A percentile compares a stretch with the other conserved stretches of the same genome.
Evolutionary conservation across 2,797 vertebrate species (phyloP).

Genomic region (Hoplostethus mediterraneus): DNA sequence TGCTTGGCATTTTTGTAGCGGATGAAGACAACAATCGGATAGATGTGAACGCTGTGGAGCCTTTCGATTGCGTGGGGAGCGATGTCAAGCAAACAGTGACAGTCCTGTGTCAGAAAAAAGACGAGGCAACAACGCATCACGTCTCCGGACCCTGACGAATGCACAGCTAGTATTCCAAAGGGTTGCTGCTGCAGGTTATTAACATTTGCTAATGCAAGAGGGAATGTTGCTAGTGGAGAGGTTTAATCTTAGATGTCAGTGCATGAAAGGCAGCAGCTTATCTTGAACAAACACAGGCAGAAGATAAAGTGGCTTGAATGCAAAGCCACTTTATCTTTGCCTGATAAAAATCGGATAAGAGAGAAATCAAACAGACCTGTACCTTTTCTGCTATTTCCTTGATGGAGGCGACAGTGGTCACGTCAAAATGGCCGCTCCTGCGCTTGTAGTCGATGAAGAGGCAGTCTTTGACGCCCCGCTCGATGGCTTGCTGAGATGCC

Average conservation of each 20-base stretch:
- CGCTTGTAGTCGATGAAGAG: conserved; percentile 98
- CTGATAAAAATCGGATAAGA: conserved; percentile 36
- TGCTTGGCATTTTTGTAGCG: conserved; percentile 99
- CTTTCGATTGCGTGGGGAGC: conserved; percentile 96
- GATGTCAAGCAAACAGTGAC: conserved; percentile 97
- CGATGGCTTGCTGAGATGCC: conserved; percentile 98
- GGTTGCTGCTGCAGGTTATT: not conserved
- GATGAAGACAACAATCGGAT: conserved; percentile 96
- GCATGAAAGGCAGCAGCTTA: conserved; percentile 18
- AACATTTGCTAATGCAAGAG: not conserved
- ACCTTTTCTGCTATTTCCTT: conserved; percentile 98
- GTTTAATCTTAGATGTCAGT: too few species aligned
- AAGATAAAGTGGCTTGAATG: conserved; percentile 46
- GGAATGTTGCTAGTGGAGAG: not conserved
- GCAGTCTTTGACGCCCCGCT: conserved; percentile 96
- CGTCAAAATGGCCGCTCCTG: conserved; percentile 97
- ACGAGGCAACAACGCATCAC: conserved; percentile 6
- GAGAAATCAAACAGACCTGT: conserved; percentile 23
- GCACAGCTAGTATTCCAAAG: not conserved
- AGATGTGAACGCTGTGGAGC: conserved; percentile 96
- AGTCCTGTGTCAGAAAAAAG: conserved; percentile 84
- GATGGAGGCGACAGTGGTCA: conserved; percentile 98
- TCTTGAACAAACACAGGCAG: conserved; percentile 23
- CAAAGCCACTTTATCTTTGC: conserved; percentile 26
- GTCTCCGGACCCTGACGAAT: not conserved